These are phyloP conservation scores for Pyrrhosoma nymphula DNA, from an alignment of 2,888 invertebrate species.

Conservation along the genomic window DNA sequence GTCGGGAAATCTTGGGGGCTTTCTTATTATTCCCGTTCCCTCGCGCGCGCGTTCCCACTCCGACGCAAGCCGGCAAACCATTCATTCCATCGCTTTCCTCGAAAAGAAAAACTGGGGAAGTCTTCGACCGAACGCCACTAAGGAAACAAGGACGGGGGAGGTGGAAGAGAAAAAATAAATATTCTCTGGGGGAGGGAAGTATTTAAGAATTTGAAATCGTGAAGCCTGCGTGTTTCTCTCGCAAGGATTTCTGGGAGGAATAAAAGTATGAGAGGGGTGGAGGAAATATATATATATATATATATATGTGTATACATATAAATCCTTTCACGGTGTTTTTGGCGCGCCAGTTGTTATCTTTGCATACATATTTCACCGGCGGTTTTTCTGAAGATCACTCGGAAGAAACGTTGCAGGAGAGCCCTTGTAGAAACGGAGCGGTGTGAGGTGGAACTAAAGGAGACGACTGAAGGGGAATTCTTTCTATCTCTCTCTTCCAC, in stretches of 20 bases:
- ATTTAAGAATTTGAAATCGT: not conserved
- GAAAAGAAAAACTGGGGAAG: not conserved
- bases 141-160: not conserved
- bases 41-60: not conserved
- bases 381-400: slow-evolving; percentile 39
- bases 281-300: not conserved
- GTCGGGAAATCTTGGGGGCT: not conserved
- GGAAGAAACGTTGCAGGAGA: slow-evolving; percentile 48
- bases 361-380: slow-evolving; percentile 33
- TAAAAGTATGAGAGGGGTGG: not conserved
- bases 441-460: not conserved
- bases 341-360: slow-evolving; percentile 41
- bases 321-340: slow-evolving; percentile 28
- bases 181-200: not conserved
- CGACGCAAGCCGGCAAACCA: not conserved
- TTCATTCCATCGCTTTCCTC: not conserved
- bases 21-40: not conserved
- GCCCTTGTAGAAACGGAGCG: not conserved
- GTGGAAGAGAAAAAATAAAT: not conserved
- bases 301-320: not conserved
- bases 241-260: not conserved
- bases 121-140: slow-evolving; percentile 18
- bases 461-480: not conserved
- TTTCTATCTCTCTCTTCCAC: not conserved
- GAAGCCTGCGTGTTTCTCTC: not conserved